These are phyloP conservation scores for Idris sp. DNA, from an alignment of 1,140 invertebrate genomes.

Conservation along the genomic window DNA sequence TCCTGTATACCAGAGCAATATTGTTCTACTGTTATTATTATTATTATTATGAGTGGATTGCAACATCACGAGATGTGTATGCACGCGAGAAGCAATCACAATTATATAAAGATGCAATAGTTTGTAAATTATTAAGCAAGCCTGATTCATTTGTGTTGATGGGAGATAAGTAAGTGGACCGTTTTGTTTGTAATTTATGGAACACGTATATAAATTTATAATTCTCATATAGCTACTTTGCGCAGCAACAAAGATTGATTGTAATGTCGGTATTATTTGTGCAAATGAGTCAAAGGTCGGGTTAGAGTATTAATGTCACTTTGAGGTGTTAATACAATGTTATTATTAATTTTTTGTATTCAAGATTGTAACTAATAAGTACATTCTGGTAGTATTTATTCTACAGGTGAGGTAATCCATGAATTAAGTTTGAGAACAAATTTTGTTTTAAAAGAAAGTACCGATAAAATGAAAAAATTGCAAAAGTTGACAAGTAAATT, in stretches of 20 bases:
- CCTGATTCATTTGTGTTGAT: conserved; percentile 49
- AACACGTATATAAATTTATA: conserved; percentile 6
- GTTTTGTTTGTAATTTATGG: conserved; percentile 41
- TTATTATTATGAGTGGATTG: conserved; percentile 50
- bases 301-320: conserved; percentile 19
- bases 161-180: conserved; percentile 48
- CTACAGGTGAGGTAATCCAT: too few relatives aligned
- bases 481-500: too few relatives aligned
- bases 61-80: conserved; percentile 42
- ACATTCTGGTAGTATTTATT: too few relatives aligned
- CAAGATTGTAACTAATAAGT: too few relatives aligned
- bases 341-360: conserved; percentile 1
- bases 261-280: conserved; percentile 1
- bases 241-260: conserved; percentile 29
- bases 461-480: too few relatives aligned
- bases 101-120: conserved; percentile 57
- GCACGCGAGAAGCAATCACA: conserved; percentile 26
- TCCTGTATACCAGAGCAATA: conserved; percentile 30
- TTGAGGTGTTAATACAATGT: too few relatives aligned
- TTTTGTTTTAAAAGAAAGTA: too few relatives aligned
- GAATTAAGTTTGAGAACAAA: too few relatives aligned
- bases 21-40: too few relatives aligned
- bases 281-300: conserved; percentile 42
- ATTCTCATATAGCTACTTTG: conserved; percentile 16
- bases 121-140: conserved; percentile 51